A percentile compares a stretch with the other conserved stretches of the same genome.
phyloP scores from a whole-genome alignment of 1,140 invertebrate genomes.

The Wasmannia auropunctata region DNA sequence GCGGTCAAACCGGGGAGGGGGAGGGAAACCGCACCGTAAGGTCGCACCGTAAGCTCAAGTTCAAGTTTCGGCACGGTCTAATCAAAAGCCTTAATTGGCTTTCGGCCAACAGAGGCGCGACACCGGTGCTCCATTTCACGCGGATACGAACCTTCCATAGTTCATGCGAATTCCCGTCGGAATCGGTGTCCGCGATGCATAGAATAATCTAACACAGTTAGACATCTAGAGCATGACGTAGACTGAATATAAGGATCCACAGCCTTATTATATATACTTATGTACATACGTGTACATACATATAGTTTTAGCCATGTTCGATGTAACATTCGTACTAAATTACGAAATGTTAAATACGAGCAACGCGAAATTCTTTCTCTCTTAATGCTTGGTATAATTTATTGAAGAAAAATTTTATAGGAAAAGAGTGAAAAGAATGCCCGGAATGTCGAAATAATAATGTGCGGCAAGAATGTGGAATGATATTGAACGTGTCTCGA shows the following conservation, averaged over 20 bases:
- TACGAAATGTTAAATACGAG: neutral
- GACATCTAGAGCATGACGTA: constrained; percentile 19
- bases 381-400: neutral
- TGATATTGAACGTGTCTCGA: neutral
- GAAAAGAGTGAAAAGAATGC: neutral
- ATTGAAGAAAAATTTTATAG: neutral
- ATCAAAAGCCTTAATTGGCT: constrained; percentile 74
- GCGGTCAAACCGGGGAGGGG: neutral
- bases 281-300: neutral
- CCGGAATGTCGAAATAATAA: constrained; percentile 25
- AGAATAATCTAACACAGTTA: constrained; percentile 33
- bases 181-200: neutral
- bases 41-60: constrained; percentile 53
- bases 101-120: constrained; percentile 60
- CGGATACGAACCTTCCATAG: constrained; percentile 43
- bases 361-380: neutral
- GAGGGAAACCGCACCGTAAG: constrained; percentile 54
- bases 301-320: neutral
- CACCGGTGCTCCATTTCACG: constrained; percentile 49
- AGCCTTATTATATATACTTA: neutral
- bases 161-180: constrained; percentile 24
- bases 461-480: neutral
- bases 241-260: neutral
- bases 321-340: neutral
- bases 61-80: constrained; percentile 63